Evolutionary conservation across 2,113 vertebrate genomes (phyloP), one percentile per base, ranked within the genome.

Genomic region (Physeter macrocephalus): DNA sequence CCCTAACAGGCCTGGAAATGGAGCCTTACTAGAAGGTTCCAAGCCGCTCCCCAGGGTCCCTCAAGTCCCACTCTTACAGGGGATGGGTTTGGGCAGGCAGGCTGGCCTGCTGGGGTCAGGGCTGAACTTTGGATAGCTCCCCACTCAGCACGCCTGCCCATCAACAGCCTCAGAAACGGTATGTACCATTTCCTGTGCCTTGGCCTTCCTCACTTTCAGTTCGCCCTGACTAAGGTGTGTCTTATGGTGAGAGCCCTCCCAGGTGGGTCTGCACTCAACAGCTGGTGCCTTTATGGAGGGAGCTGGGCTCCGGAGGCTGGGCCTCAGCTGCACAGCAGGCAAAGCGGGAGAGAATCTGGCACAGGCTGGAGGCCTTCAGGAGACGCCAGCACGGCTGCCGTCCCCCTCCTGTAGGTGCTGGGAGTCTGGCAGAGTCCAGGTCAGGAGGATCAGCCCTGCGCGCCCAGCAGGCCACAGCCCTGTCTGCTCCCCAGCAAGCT

Each of bases 221-320:
- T 46, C 36, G 15, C 64, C 20, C 29, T 74, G 21, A 8, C 64
- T 71, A n/a, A 36, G 17, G 46, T 2, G 6, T 5, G 9, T 57
- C 13, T 67, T 41, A 8, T 0, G 10, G n/a, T n/a, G 69, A 34
- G 11, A 21, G 34, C 39, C 23, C 1, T 3, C 21, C 25, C 41
- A 3, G 39, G 36, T 0, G 9, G 39, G 61, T 57, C 6, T 13
- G n/a, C 3, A 29, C 14, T n/a, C 86, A 14, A 39, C 71, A 64
- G 29, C 4, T 2, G 57, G 57, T 1, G 21, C 9, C 71, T 77
- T 81, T 34, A 6, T 2, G 3, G 20, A 12, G 2, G 13, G 41
- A 29, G 29, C 27, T 67, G 59, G 14, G n/a, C 11, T 29, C 36
- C 23, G 8, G 69, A 54, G 43, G 25, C 52, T 39, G 29, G 34